Percentiles rank a stretch among this genome's conserved stretches.
phyloP scores from a whole-genome alignment of 2,113 vertebrate species.

The Nothocercus julius region DNA sequence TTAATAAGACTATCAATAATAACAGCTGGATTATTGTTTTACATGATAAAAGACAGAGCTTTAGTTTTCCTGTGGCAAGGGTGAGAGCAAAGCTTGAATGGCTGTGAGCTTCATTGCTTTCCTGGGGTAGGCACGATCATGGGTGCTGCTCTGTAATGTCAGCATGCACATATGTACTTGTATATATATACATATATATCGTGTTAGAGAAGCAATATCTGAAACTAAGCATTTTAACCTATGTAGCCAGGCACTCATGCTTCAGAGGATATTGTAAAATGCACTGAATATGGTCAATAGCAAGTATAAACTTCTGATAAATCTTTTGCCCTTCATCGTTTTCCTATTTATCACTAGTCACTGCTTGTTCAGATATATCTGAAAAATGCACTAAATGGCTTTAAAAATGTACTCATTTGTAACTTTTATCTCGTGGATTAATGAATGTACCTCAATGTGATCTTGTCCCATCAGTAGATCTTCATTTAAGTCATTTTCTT shows the following conservation, averaged over 20 bases:
- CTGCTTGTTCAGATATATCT: background rate
- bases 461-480: background rate
- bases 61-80: background rate
- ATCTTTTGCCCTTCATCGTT: background rate
- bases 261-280: background rate
- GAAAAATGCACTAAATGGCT: background rate
- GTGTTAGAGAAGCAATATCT: background rate
- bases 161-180: no score
- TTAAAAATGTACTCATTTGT: rapidly evolving
- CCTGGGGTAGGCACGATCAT: background rate
- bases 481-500: background rate
- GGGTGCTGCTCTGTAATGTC: no score
- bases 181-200: no score
- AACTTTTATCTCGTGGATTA: background rate
- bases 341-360: background rate
- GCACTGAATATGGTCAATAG: background rate
- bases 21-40: background rate
- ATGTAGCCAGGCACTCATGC: background rate
- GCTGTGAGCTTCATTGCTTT: background rate
- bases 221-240: background rate
- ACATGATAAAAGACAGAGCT: background rate
- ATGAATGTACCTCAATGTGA: background rate
- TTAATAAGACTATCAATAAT: background rate
- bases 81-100: background rate
- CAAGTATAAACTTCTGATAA: background rate